Base-by-base conservation (phyloP, 2,888 invertebrate species). In the Chymomyza amoena region DNA sequence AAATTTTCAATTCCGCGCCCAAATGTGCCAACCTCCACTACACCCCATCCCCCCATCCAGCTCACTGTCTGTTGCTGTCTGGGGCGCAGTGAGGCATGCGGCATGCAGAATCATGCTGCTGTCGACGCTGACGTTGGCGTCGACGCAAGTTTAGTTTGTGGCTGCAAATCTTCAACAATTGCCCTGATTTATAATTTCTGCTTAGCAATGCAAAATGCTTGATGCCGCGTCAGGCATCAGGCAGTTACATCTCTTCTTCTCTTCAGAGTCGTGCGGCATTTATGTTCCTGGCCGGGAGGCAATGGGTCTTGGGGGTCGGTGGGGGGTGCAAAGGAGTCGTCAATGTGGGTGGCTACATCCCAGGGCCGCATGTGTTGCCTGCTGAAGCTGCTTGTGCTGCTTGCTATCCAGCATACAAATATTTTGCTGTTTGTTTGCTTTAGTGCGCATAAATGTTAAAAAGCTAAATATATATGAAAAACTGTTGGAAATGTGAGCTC, bases 171-270 rank as follows among this genome's bases (percentile, higher is more conserved):
- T 83, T 89, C 88, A 84, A 82, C 89, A 89, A 87, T 89, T 89
- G 88, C 88, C 87, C 87, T 87, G 87, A 87, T 87, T 87, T 89
- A 89, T 87, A 87, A 87, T 87, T 89, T 87, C 89, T 87, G 87
- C 89, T 87, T 87, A 89, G 87, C 87, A 87, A 89, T 87, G 87
- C 87, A 87, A 87, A 87, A 84, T 88, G 88, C 88, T 86, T 88
- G 88, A 88, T 45, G 88, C 89, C 85, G 80, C 88, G 74, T 73
- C 75, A 75, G 76, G 65, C 56, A 61, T 75, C 54, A 54, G 54
- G 18, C 18, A 20, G 54, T 54, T 18, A 20, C 16, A 54, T 54
- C 54, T 54, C 54, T 16, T 45, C n/a, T n/a, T 13, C 39, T 45
- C 13, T 45, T 45, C 39, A 45, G 39, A 45, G 39, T 13, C 54